phyloP scores from a whole-genome alignment of 2,797 vertebrate genomes.

The Bryconaethiops microstoma region DNA sequence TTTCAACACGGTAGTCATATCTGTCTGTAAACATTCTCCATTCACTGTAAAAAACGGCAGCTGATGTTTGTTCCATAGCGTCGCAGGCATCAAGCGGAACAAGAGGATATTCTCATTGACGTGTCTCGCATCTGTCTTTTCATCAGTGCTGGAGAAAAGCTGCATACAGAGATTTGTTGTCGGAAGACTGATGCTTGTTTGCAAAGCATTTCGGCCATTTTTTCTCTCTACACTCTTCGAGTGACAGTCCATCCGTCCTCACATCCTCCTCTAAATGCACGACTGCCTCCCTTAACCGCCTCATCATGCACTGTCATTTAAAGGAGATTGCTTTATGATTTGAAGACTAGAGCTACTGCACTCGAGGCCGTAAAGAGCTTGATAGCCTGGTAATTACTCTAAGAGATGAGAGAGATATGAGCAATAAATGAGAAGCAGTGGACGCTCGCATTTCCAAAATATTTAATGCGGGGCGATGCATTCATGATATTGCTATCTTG shows the following conservation, averaged over 20 bases:
- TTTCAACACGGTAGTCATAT: background rate
- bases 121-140: constrained; percentile 23
- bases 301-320: constrained; percentile 51
- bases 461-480: background rate
- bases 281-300: constrained; percentile 38
- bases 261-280: constrained; percentile 30
- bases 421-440: background rate
- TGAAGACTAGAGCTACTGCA: constrained; percentile 27
- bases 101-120: constrained; percentile 25
- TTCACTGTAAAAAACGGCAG: background rate
- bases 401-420: constrained; percentile 25
- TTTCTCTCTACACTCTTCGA: constrained; percentile 10
- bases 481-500: background rate
- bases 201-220: constrained; percentile 37
- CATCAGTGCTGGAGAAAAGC: constrained; percentile 22
- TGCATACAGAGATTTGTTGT: constrained; percentile 10
- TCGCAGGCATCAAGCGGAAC: background rate
- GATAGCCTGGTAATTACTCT: constrained; percentile 32
- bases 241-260: constrained; percentile 42
- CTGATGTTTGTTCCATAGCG: background rate
- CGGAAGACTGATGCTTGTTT: constrained; percentile 37
- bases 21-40: constrained; percentile 3
- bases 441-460: background rate
- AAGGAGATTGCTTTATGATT: constrained; percentile 51
- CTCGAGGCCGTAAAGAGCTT: constrained; percentile 30